Conservation (phyloP, 2,113 vertebrate genomes). For the Tautogolabrus adspersus region DNA sequence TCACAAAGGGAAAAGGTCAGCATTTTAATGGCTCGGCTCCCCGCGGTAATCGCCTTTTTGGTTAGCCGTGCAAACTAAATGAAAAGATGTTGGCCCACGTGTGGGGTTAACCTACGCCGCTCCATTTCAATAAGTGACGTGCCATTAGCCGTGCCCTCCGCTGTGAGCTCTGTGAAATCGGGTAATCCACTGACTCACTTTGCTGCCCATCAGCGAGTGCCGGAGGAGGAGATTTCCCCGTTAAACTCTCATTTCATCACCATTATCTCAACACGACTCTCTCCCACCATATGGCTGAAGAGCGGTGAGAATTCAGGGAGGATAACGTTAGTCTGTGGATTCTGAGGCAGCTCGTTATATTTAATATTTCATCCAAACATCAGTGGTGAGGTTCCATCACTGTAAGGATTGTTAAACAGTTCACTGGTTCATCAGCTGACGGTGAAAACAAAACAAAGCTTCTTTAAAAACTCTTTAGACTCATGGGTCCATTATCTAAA, state of each 20-base stretch:
- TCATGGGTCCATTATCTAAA: not conserved
- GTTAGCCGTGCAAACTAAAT: conserved; percentile 75
- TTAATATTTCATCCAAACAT: not conserved
- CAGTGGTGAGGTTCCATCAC: not conserved
- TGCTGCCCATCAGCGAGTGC: conserved; percentile 52
- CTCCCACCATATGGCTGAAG: conserved; percentile 54
- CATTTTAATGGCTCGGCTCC: conserved; percentile 77
- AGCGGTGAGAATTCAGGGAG: conserved; percentile 11
- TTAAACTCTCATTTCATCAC: conserved; percentile 61
- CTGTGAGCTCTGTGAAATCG: conserved; percentile 55
- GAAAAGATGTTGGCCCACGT: conserved; percentile 69
- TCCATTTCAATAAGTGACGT: conserved; percentile 74
- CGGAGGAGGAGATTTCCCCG: conserved; percentile 44
- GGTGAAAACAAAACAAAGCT: not conserved
- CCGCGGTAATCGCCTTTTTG: conserved; percentile 76
- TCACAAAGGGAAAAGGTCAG: conserved; percentile 78
- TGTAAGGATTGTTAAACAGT: not conserved
- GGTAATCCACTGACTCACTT: conserved; percentile 61
- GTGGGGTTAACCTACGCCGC: conserved; percentile 73
- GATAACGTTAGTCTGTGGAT: conserved; percentile 5
- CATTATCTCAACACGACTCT: conserved; percentile 58
- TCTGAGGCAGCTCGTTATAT: conserved; percentile 5
- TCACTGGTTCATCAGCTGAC: not conserved
- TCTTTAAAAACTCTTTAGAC: not conserved
- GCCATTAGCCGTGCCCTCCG: conserved; percentile 67